These are phyloP conservation scores for Rotaria sp. DNA, from an alignment of 2,888 invertebrate species.

Conservation along the genomic window DNA sequence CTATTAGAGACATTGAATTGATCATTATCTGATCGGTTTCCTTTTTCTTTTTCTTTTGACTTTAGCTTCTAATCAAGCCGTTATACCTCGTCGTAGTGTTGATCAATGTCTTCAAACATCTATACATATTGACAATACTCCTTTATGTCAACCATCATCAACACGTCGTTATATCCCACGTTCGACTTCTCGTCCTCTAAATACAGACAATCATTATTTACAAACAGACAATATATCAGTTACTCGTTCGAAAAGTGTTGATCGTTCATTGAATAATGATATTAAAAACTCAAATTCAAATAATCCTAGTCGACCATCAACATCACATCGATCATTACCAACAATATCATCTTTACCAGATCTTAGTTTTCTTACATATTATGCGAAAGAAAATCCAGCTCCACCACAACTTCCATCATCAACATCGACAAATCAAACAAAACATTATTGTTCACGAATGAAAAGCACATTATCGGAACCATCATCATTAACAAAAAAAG, in stretches of 20 bases:
- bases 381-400: neutral
- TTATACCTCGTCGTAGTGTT: neutral
- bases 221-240: neutral
- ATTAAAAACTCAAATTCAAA: neutral
- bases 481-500: constrained; percentile 12
- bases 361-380: neutral
- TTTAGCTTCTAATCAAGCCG: neutral
- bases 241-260: neutral
- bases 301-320: neutral
- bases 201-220: neutral
- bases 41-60: neutral
- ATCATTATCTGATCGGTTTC: neutral
- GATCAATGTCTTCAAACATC: constrained; percentile 18
- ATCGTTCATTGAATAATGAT: neutral
- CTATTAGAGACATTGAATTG: neutral
- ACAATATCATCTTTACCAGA: neutral
- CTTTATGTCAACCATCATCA: neutral
- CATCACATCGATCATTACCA: neutral
- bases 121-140: neutral
- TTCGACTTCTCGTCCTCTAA: neutral
- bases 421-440: neutral
- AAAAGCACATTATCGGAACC: neutral
- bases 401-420: neutral
- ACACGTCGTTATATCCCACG: neutral
- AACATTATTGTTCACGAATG: neutral